Evolutionary conservation across 2,888 invertebrate genomes (phyloP), one percentile per base, ranked within the genome.

Genomic region (Aradus depressus): DNA sequence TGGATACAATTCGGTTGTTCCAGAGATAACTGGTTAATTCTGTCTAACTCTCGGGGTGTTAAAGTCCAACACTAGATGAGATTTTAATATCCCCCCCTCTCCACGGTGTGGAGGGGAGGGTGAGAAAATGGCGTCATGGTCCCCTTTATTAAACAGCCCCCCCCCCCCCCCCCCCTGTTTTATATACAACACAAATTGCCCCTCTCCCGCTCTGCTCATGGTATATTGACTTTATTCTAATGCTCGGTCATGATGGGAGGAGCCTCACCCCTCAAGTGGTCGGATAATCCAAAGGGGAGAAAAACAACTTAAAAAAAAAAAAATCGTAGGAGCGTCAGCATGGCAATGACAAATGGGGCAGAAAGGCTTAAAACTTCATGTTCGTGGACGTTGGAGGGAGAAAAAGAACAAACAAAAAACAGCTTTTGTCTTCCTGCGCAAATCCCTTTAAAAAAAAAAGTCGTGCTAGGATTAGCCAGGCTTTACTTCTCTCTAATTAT

Each of bases 221-320:
- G 34, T 44, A 23, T 44, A 44, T 44, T 31, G 44, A 44, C 32
- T 44, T 44, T 44, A 44, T 44, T 44, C 44, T 44, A 44, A 44
- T 44, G 44, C 28, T 14, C 19, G 32, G 18, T 21, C 32, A 21
- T 44, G 44, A 44, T 44, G 44, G 34, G 12, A 23, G 44, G 44
- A 34, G 6, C 21, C 3, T 22, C 39, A 14, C 4, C 8, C 21
- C 4, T 22, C 39, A 39, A 19, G 21, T 19, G 16, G n/a, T 21
- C 18, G 22, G 22, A 35, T 21, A 39, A 18, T 21, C 4, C 21
- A 44, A 26, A 44, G 31, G 32, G 32, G 23, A 32, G 14, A 32
- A 32, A 44, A 44, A 44, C 12, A 21, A 18, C 32, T 44, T 22
- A 28, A 43, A 43, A 16, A 43, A 42, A 6, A 42, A 43, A 43